Evolutionary conservation across 2,888 invertebrate genomes (phyloP).

Genomic region (Plagodis dolabraria): DNA sequence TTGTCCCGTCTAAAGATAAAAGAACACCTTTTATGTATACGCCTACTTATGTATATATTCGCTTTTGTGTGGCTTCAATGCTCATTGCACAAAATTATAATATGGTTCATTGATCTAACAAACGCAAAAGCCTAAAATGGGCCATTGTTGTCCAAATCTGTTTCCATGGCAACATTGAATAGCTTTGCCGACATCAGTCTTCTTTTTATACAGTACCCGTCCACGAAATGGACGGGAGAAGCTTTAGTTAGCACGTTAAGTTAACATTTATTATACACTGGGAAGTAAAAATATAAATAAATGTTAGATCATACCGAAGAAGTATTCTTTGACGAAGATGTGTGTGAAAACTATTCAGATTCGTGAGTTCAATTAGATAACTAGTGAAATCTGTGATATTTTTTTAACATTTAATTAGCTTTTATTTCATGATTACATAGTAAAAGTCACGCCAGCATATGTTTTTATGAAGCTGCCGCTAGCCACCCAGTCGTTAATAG

Average conservation of each 20-base stretch:
- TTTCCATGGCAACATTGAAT: conserved; percentile 79
- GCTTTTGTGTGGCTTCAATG: not conserved
- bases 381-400: conserved; percentile 35
- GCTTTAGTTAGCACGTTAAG: conserved; percentile 17
- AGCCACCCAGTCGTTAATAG: conserved; percentile 17
- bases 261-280: too few relatives aligned
- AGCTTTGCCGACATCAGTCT: conserved; percentile 49
- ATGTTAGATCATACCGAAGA: conserved; percentile 27
- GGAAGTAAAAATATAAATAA: conserved; percentile 6
- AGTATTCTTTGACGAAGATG: conserved; percentile 24
- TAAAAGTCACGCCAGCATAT: conserved; percentile 18
- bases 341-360: conserved; percentile 42
- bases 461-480: conserved; percentile 10
- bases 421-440: not conserved
- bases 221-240: conserved; percentile 28
- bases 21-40: too few relatives aligned
- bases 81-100: not conserved
- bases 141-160: conserved; percentile 66
- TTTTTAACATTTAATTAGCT: conserved; percentile 12
- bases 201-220: conserved; percentile 39
- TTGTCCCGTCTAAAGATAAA: too few relatives aligned
- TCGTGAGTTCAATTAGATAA: conserved; percentile 42
- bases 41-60: too few relatives aligned
- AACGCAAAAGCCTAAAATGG: conserved; percentile 12
- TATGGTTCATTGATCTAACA: conserved; percentile 20